Evolutionary conservation across 2,888 invertebrate species (phyloP), one percentile per base, ranked within the genome.

Genomic region (Vesta saturnalis): DNA sequence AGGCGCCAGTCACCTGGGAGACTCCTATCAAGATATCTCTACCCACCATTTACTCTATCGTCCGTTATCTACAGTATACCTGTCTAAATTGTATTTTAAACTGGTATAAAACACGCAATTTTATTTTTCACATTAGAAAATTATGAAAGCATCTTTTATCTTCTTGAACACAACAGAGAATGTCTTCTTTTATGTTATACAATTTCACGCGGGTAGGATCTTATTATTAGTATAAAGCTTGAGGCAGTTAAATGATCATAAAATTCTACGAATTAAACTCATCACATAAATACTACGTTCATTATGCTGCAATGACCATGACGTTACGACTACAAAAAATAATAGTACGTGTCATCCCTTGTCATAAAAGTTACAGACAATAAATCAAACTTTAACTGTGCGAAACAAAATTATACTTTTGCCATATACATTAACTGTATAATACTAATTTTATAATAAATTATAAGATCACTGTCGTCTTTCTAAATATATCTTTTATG

Each of bases 1-100:
- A 81, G 83, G 83, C 82, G 82, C 83, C 82, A 81, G 80, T 81
- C 82, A 81, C 82, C 80, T 80, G 81, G 82, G 82, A 77, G 71
- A 78, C 75, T 78, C 73, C 73, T 76, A 80, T 80, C 80, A 77
- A 80, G 79, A 80, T 79, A 79, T 79, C 75, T 72, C 73, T 71
- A 68, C 69, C 70, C 66, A 66, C 68, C 68, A 68, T 71, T 71
- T 71, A 71, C 74, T 69, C 69, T 74, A 72, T 73, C 73, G 72
- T 70, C 74, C 56, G 62, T 75, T 75, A 75, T 75, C 76, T 74
- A 58, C 61, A 68, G 65, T 73, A 66, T 69, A 75, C 77, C 77
- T 76, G 77, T 70, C 72, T 72, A 67, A 49, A 71, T 74, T 71
- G 65, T 65, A 54, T 19, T 60, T 35, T 30, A 65, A 39, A 62